These are phyloP conservation scores for Burhinus bistriatus DNA, from an alignment of 2,113 vertebrate species.

Conservation along the genomic window DNA sequence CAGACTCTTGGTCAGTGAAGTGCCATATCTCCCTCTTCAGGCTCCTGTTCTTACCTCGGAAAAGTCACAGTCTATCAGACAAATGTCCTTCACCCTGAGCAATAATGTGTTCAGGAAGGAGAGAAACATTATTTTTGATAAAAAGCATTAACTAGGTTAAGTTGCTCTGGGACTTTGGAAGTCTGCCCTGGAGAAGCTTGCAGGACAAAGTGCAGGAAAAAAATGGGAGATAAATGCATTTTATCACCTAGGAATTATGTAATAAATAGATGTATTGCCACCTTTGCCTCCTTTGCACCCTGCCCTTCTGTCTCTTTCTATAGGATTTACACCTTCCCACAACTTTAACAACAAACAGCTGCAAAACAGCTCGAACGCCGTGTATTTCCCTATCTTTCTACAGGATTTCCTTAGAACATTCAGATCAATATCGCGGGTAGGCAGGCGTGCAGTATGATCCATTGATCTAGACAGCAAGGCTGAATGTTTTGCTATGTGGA, in stretches of 20 bases:
- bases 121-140: neutral
- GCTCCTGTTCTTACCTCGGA: neutral
- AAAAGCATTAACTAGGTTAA: neutral
- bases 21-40: neutral
- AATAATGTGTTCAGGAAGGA: neutral
- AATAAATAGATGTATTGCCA: neutral
- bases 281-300: neutral
- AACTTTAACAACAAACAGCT: neutral
- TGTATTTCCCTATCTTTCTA: neutral
- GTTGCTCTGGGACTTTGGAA: neutral
- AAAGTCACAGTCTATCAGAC: neutral
- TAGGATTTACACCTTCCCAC: neutral
- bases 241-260: neutral
- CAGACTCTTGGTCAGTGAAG: neutral
- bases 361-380: neutral
- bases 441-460: fast-evolving
- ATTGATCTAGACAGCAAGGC: neutral
- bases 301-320: neutral
- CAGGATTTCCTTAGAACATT: neutral
- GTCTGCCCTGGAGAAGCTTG: neutral
- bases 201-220: neutral
- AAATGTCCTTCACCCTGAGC: neutral
- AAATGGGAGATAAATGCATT: neutral
- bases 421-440: neutral
- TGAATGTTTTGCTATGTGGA: neutral